Base-by-base conservation (phyloP, 2,113 vertebrate species). In the Tretioscincus oriximinensis region DNA sequence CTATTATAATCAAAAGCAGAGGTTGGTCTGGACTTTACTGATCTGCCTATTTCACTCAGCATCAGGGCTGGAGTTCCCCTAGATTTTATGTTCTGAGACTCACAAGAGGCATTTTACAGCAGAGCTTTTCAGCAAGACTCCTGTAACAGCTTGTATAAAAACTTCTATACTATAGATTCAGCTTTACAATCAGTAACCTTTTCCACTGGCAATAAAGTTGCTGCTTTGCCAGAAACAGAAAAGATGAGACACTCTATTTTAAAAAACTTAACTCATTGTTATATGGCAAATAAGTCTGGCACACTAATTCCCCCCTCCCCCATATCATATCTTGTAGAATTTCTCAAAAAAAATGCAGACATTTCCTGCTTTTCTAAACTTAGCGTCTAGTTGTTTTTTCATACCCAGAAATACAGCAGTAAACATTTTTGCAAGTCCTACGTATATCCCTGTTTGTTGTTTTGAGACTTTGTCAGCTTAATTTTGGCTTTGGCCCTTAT, bases 1-100 rank as follows among this genome's bases (percentile, higher is more conserved):
- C 60, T 78, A 86, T 28, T 73, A 77, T 80, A 88, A 49, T 84
- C 80, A 65, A 82, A 85, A 76, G 76, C 82, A 81, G 76, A 69
- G 80, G 69, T 74, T 79, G 64, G 70, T 21, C 11, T 60, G 77
- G 28, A 73, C 58, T 78, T 66, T 82, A 64, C 67, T 72, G 71
- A 71, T 9, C 66, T 84, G 0, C 68, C 75, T n/a, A 26, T 54
- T 71, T 79, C 65, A 60, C 77, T 68, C 78, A 67, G n/a, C 22
- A 9, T 63, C 83, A 81, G 75, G 35, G 2, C 29, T 1, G 67
- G 70, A 35, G 70, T 65, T 49, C 61, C 35, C 61, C 61, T 26
- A 22, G 16, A 66, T 63, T 0, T 1, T 79, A 65, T 58, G 61
- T 61, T 64, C 41, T 71, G 7, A 9, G 1, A 72, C 49, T 28